These are phyloP conservation scores for Drosophila sordidapex DNA, from an alignment of 2,888 invertebrate genomes.

Conservation along the genomic window DNA sequence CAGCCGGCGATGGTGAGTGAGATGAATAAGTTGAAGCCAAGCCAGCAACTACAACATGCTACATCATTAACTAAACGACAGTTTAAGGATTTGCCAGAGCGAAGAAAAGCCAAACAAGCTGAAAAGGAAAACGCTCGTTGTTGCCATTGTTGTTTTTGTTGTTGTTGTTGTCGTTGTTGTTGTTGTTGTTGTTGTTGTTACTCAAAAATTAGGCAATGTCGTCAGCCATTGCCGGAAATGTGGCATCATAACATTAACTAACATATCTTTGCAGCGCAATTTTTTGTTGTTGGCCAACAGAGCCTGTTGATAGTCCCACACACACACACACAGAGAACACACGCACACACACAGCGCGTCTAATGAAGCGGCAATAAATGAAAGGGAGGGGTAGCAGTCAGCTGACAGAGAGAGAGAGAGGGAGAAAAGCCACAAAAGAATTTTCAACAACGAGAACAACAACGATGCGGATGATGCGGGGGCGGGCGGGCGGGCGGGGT, in stretches of 20 bases:
- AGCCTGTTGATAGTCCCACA: conserved; percentile 74
- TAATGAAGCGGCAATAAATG: conserved; percentile 70
- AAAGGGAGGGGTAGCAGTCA: background rate
- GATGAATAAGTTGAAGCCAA: conserved; percentile 3
- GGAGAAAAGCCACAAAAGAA: conserved; percentile 28
- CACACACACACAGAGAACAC: background rate
- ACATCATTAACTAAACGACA: conserved; percentile 81
- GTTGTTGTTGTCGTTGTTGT: conserved; percentile 19
- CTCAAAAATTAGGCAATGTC: conserved; percentile 56
- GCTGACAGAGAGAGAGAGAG: background rate
- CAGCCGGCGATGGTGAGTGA: conserved; percentile 1
- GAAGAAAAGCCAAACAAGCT: conserved; percentile 9
- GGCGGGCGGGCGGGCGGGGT: background rate
- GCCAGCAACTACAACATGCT: conserved; percentile 38
- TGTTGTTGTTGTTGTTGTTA: conserved; percentile 25
- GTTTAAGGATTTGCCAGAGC: conserved; percentile 66
- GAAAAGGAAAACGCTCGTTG: background rate
- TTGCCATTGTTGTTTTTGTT: conserved; percentile 15
- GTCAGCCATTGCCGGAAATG: conserved; percentile 62
- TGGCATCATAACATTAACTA: conserved; percentile 80
- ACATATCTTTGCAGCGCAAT: conserved; percentile 75
- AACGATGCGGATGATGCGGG: background rate
- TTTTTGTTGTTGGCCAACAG: conserved; percentile 8
- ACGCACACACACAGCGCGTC: conserved; percentile 47
- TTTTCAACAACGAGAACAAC: conserved; percentile 1